Evolutionary conservation across 1,140 invertebrate genomes (phyloP), one percentile per base, ranked within the genome.

Genomic region (Pemphigus obesinymphae): DNA sequence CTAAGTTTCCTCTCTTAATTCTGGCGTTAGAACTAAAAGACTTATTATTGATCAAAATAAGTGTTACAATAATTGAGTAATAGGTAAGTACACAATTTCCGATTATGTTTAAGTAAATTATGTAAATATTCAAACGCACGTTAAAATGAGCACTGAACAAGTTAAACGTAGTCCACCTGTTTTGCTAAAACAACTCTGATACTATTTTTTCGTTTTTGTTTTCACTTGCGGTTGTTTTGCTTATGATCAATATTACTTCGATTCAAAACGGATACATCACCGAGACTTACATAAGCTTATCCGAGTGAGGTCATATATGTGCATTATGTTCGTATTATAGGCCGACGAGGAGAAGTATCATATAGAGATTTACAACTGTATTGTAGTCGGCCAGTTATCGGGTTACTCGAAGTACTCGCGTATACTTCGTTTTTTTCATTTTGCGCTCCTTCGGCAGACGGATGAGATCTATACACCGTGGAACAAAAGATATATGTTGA

Each of bases 341-440:
- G 37, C 15, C 53, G 50, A 43, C 13, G 53, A 26, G 6, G 31
- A 43, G 53, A 29, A 23, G 50, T 80, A 80, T 80, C 76, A 80
- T 58, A 29, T 10, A 13, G 76, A 63, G 76, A 80, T 80, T 80
- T 80, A 80, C 76, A 80, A 61, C 55, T 63, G 76, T 63, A 80
- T 80, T 80, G 76, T 80, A 63, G 76, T 80, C 76, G 37, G 76
- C 37, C 53, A 80, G 76, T 80, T 80, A 61, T 80, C 76, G 55
- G 37, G 76, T 63, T 80, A 80, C 76, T 80, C 76, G 76, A 17
- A 61, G 53, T 73, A 63, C 29, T 29, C 26, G n/a, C n/a, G n/a
- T n/a, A n/a, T 61, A 43, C 37, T 43, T 80, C 63, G 37, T 61
- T 31, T 61, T 15, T 8, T 48, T 34, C 48, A 31, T 23, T 55